A percentile compares a stretch with the other conserved stretches of the same genome.
phyloP scores from a whole-genome alignment of 2,797 vertebrate genomes.

The Neomorphus geoffroyi region DNA sequence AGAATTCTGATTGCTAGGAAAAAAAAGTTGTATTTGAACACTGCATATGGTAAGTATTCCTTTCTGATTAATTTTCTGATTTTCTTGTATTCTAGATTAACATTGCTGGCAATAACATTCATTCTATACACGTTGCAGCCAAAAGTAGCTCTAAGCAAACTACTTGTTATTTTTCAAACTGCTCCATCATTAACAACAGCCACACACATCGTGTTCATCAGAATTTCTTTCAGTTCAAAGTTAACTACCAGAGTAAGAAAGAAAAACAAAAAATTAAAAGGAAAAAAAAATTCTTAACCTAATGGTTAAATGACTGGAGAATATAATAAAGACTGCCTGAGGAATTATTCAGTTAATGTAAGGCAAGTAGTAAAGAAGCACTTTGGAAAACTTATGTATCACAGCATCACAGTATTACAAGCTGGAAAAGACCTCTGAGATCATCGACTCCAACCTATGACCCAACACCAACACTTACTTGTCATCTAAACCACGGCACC shows the following conservation, averaged over 20 bases:
- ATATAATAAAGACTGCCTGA: neutral
- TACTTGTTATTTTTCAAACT: neutral
- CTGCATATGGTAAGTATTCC: neutral
- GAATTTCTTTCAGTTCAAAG: neutral
- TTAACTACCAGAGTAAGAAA: neutral
- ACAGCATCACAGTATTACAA: no score
- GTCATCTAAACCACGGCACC: no score
- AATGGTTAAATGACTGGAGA: neutral
- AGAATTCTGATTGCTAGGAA: neutral
- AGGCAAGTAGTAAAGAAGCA: neutral
- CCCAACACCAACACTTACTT: no score
- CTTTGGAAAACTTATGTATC: neutral
- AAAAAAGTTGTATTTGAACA: neutral
- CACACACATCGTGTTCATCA: neutral
- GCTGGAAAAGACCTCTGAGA: no score
- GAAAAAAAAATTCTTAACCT: neutral
- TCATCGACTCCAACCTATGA: no score
- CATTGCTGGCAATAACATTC: neutral
- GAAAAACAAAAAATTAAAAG: neutral
- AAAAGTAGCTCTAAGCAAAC: neutral
- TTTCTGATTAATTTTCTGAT: slow-evolving; percentile 4
- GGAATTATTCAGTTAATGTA: neutral
- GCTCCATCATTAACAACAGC: neutral
- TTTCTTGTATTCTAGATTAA: neutral
- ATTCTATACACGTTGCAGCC: neutral